Conservation (phyloP, 2,797 vertebrate species). For the Apogon talboti region DNA sequence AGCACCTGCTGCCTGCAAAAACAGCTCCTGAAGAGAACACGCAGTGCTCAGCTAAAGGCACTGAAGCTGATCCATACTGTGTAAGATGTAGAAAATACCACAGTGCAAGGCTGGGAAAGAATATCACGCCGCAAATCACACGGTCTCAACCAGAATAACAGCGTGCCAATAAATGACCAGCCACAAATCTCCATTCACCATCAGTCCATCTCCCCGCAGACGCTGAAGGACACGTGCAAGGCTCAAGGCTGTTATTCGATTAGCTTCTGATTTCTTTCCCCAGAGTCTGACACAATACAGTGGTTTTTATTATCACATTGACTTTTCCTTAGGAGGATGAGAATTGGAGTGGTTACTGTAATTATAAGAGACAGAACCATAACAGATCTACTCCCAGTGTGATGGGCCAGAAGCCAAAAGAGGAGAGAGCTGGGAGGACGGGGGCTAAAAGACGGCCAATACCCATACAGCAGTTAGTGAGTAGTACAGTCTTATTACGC, state of each 20-base stretch:
- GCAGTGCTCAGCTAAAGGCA: conserved; percentile 47
- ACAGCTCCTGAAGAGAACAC: conserved; percentile 40
- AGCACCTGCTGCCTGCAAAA: conserved; percentile 68
- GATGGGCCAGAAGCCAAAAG: conserved; percentile 49
- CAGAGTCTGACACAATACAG: conserved; percentile 47
- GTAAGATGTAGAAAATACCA: conserved; percentile 17
- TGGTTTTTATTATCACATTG: conserved; percentile 60
- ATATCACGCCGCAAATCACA: conserved; percentile 20
- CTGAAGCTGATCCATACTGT: conserved; percentile 18
- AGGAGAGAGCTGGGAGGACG: conserved; percentile 23
- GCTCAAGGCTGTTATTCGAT: conserved; percentile 64
- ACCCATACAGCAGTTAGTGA: conserved; percentile 19
- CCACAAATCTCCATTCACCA: conserved; percentile 39
- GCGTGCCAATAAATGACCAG: conserved; percentile 35
- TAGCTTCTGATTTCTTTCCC: conserved; percentile 63
- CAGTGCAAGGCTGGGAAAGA: conserved; percentile 16
- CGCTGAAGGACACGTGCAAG: conserved; percentile 34
- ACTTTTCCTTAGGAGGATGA: conserved; percentile 55
- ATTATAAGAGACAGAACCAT: conserved; percentile 62
- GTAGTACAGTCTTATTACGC: background rate
- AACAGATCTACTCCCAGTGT: conserved; percentile 51
- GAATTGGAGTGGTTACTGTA: conserved; percentile 37
- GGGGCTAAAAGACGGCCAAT: conserved; percentile 5
- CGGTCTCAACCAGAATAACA: conserved; percentile 16
- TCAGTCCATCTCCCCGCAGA: conserved; percentile 17